Evolutionary conservation across 2,888 invertebrate species (phyloP).

Genomic region (Morinoia aosen): DNA sequence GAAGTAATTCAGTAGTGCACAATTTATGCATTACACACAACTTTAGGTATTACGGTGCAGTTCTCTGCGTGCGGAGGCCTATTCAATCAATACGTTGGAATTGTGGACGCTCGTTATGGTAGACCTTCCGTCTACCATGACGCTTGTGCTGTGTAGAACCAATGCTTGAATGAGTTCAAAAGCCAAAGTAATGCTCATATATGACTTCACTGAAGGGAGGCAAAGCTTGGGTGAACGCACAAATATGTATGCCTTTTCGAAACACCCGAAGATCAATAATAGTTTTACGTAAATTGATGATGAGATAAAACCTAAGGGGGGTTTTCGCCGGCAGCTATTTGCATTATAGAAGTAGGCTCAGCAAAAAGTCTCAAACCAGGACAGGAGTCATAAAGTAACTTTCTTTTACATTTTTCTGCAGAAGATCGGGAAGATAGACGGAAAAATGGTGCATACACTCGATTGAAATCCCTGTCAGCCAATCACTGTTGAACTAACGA

Average conservation of each 20-base stretch:
- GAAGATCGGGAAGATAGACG: neutral
- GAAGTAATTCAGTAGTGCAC: neutral
- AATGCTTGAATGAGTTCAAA: neutral
- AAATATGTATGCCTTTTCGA: neutral
- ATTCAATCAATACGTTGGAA: neutral
- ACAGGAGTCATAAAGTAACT: neutral
- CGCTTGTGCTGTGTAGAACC: no score
- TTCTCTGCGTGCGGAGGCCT: neutral
- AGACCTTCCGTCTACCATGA: no score
- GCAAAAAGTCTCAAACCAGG: neutral
- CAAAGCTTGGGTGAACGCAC: neutral
- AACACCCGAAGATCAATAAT: neutral
- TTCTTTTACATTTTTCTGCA: neutral
- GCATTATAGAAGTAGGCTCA: neutral
- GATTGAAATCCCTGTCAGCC: neutral
- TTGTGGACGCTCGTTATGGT: neutral
- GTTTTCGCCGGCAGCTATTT: neutral
- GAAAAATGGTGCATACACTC: neutral
- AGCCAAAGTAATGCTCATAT: neutral
- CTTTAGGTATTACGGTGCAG: neutral
- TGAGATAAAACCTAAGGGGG: neutral
- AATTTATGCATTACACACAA: no score
- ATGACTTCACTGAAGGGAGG: neutral
- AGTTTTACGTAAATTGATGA: neutral
- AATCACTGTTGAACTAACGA: neutral